Evolutionary conservation across 2,888 invertebrate genomes (phyloP), one percentile per base, ranked within the genome.

Genomic region (Drosophila fungiperda): DNA sequence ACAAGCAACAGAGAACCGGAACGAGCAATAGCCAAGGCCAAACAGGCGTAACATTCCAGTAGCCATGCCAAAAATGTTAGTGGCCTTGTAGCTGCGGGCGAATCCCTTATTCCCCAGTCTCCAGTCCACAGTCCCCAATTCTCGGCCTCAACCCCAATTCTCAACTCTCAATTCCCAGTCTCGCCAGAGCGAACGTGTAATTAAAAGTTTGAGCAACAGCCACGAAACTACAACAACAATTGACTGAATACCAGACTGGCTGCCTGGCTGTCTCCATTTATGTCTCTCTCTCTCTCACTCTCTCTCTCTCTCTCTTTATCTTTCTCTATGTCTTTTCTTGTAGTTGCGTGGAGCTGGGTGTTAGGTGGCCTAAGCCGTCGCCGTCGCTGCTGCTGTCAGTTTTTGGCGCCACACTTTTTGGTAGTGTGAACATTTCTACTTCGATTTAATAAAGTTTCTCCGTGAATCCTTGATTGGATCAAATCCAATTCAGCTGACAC

Each of bases 131-230:
- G 9, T 17, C 11, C 53, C 26, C 32, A 23, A 3, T 45, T 23
- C 45, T 23, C 23, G 15, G 23, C 49, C 54, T 57, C n/a, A 40
- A 23, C 32, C 50, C 48, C 45, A 23, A 29, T 49, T 69, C 23
- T 42, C 48, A 36, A 52, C 23, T 49, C 69, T 33, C 42, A 29
- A 20, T 48, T 60, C 68, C 29, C 55, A 55, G 66, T 36, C 55
- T 60, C 52, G 54, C 55, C 67, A 57, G 64, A 87, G 68, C 80
- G 81, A 87, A 83, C 88, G 90, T 90, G 92, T 91, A 91, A 91
- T 91, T 92, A 91, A 92, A 91, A 91, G 89, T 91, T 92, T 91
- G 89, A 87, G 92, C 89, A 91, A 87, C 91, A 90, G 86, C 82
- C 87, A 76, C 80, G 80, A 80, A 79, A 85, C 69, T 65, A 76